phyloP scores from a whole-genome alignment of 2,113 vertebrate genomes.

The Tichodroma muraria region DNA sequence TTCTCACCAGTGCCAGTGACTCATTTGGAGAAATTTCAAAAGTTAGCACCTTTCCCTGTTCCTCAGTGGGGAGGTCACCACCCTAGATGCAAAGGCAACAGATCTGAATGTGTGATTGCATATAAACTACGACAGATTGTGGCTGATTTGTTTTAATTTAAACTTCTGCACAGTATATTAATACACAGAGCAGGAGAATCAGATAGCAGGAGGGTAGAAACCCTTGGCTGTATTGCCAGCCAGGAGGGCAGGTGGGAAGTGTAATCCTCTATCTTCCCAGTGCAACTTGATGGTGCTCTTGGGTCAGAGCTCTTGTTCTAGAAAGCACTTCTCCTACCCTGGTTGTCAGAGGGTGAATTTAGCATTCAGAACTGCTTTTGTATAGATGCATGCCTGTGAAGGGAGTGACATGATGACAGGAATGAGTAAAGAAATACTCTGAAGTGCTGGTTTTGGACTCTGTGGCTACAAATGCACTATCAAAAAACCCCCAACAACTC shows the following conservation, averaged over 20 bases:
- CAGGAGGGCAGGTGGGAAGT: neutral
- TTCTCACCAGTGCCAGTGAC: neutral
- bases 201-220: neutral
- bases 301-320: neutral
- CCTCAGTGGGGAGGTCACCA: neutral
- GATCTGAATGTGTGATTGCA: neutral
- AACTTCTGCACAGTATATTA: neutral
- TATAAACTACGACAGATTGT: neutral
- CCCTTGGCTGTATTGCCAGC: neutral
- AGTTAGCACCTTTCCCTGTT: neutral
- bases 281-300: neutral
- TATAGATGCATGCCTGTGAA: neutral
- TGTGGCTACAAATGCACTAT: neutral
- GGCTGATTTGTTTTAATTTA: neutral
- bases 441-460: neutral
- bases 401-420: neutral
- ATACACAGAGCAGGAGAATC: neutral
- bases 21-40: neutral
- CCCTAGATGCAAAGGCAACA: neutral
- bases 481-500: rapidly evolving
- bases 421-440: neutral
- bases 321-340: neutral
- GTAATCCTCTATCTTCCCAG: neutral
- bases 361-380: neutral
- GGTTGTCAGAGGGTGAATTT: neutral